Evolutionary conservation across 2,113 vertebrate genomes (phyloP).

Genomic region (Toxostoma redivivum): DNA sequence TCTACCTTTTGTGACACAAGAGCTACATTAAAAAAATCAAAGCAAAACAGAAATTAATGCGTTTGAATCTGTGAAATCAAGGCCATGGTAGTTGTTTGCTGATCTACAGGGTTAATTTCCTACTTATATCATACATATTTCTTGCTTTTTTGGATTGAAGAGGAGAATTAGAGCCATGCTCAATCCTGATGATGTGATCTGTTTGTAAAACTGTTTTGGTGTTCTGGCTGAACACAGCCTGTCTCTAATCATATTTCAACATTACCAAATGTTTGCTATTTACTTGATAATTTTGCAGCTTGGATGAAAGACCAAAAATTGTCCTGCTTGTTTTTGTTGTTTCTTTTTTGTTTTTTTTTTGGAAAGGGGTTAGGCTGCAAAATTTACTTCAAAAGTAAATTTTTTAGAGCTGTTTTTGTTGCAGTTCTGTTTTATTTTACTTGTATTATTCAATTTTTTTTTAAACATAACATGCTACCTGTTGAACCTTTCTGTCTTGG

Average conservation of each 20-base stretch:
- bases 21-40: not conserved
- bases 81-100: not conserved
- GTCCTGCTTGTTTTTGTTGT: not conserved
- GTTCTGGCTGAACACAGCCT: not conserved
- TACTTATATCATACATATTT: not conserved
- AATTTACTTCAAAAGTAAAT: not conserved
- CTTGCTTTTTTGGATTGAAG: not conserved
- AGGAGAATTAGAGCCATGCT: not conserved
- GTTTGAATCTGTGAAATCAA: not conserved
- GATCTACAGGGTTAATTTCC: not conserved
- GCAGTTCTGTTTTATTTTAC: not conserved
- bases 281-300: constrained; percentile 11
- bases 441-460: not conserved
- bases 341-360: not conserved
- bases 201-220: not conserved
- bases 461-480: not conserved
- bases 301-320: not conserved
- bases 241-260: not conserved
- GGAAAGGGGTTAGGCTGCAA: not conserved
- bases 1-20: not conserved
- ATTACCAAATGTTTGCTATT: constrained; percentile 11
- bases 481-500: not conserved
- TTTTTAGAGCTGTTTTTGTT: not conserved
- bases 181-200: not conserved
- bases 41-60: not conserved